phyloP scores from a whole-genome alignment of 2,113 vertebrate species.

The Tyrannus savana region DNA sequence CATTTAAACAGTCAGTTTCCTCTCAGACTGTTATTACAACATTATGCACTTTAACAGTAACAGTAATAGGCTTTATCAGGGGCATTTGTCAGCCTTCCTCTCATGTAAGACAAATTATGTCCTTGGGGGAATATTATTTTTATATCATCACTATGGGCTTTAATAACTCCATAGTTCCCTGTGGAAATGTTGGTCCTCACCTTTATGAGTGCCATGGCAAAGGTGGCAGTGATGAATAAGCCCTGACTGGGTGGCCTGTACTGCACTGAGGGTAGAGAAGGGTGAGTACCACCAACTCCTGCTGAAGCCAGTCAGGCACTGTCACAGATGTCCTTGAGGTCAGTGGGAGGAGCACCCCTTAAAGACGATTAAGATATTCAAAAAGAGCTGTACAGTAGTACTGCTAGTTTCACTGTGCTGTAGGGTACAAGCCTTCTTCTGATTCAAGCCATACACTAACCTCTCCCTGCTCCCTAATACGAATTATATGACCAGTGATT shows the following conservation, averaged over 20 bases:
- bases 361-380: not conserved
- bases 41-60: not conserved
- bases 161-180: not conserved
- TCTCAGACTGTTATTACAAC: not conserved
- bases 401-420: not conserved
- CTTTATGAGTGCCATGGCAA: not conserved
- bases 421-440: not conserved
- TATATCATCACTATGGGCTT: not conserved
- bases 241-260: not conserved
- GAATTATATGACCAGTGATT: not conserved
- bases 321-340: not conserved
- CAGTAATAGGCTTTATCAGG: not conserved
- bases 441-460: not conserved
- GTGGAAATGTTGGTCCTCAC: not conserved
- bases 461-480: not conserved
- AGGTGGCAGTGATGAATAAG: not conserved
- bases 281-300: not conserved
- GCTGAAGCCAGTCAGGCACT: not conserved
- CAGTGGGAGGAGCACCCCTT: not conserved
- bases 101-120: slow-evolving; percentile 10
- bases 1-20: not conserved
- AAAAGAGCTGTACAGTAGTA: not conserved
- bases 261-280: not conserved
- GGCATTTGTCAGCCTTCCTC: slow-evolving; percentile 11
- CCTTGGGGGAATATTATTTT: not conserved